Evolutionary conservation across 2,797 vertebrate genomes (phyloP).

Genomic region (Anabas testudineus): DNA sequence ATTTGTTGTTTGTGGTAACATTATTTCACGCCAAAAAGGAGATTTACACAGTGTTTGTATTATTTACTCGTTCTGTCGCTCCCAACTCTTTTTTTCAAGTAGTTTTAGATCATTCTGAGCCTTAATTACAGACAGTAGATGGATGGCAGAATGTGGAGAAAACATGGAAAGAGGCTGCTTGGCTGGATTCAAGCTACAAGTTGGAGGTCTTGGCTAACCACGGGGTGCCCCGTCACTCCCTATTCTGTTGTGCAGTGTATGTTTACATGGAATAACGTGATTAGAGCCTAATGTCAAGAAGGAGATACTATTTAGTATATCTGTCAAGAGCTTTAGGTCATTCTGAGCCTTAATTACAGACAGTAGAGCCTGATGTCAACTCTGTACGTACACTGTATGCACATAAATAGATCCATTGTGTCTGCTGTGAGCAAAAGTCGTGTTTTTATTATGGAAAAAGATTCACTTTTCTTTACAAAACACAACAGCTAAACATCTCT

Average conservation of each 20-base stretch:
- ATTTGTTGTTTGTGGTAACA: background rate
- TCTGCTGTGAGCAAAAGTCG: constrained; percentile 39
- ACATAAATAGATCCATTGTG: background rate
- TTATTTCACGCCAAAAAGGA: background rate
- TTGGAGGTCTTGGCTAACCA: too few species aligned
- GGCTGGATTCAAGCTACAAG: too few species aligned
- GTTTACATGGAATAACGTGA: background rate
- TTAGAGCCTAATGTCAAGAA: background rate
- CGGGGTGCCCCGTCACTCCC: too few species aligned
- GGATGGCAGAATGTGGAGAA: too few species aligned
- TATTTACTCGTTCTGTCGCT: background rate
- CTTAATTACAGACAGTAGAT: too few species aligned
- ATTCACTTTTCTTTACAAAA: constrained; percentile 85
- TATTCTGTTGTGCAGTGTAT: too few species aligned
- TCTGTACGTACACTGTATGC: background rate
- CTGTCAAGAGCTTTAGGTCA: too few species aligned
- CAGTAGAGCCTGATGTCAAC: background rate
- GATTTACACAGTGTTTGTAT: background rate
- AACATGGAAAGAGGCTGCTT: too few species aligned
- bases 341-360: too few species aligned
- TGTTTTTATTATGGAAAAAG: constrained; percentile 71
- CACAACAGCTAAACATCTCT: constrained; percentile 90
- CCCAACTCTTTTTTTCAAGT: too few species aligned
- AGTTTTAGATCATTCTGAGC: too few species aligned
- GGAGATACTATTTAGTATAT: too few species aligned